Evolutionary conservation across 2,113 vertebrate genomes (phyloP), one percentile per base, ranked within the genome.

Genomic region (Tichodroma muraria): DNA sequence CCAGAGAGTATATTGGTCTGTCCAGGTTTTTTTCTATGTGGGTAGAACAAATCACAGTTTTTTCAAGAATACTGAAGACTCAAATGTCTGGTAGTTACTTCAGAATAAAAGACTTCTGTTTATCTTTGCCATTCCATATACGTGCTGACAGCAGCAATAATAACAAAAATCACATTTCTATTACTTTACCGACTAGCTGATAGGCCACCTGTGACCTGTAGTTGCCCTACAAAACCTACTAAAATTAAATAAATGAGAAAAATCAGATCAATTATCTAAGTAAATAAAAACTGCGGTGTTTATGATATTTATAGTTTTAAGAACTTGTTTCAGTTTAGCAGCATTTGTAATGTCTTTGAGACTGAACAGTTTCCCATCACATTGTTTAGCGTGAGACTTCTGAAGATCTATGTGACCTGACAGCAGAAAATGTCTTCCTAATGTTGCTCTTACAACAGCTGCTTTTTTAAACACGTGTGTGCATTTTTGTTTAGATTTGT

Each of bases 401-500:
- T 63, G 44, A 85, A 88, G 49, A 64, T 56, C 20, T 61, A 0
- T 71, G 30, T 47, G 59, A 78, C 37, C 52, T 2, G 13, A 59
- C 31, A 65, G 18, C 49, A 94, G n/a, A 52, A 68, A 70, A 24
- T 40, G 11, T n/a, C 47, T 89, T 79, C 38, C 35, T 66, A 17
- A 15, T 6, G 5, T 53, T 79, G 45, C 35, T 89, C 6, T 81
- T 82, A 25, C 1, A 73, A 5, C 22, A 60, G 22, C 56, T 88
- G 60, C 15, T 70, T 93, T 72, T 73, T 90, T 8, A 45, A 91
- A 85, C 52, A 37, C 0, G 1, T 17, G 56, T 64, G 47, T 76
- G 47, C 88, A 31, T 87, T 94, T 54, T 87, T 82, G 70, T 82
- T 97, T 80, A 69, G 89, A 57, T 90, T 33, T 94, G 20, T 84